phyloP scores from a whole-genome alignment of 92 coral and sea anemone genomes.

The Umimayanthus chanpuru region DNA sequence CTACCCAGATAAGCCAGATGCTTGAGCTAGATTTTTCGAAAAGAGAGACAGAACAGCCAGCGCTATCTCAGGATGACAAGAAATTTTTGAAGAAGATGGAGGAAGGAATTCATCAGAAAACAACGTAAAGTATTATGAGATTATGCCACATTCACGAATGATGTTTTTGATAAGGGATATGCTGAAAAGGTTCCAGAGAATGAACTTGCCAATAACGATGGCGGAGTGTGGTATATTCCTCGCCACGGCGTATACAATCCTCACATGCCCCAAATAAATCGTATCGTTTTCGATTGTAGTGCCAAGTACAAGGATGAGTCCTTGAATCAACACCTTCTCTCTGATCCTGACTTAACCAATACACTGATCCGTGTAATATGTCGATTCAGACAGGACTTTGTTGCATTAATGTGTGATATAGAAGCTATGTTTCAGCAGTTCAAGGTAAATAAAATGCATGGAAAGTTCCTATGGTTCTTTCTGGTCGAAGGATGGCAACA shows the following conservation, averaged over 20 bases:
- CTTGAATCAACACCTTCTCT: constrained; percentile 43
- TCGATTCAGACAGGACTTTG: constrained; percentile 36
- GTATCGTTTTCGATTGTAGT: too few species aligned
- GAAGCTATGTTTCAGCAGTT: too few species aligned
- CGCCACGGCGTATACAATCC: constrained; percentile 63
- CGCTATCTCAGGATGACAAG: too few species aligned
- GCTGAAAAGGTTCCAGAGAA: too few species aligned
- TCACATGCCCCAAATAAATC: constrained; percentile 41
- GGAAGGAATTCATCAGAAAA: too few species aligned
- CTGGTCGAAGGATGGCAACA: too few species aligned
- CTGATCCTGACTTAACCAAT: constrained; percentile 50
- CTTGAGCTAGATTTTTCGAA: too few species aligned
- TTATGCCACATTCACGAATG: constrained; percentile 45
- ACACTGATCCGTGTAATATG: constrained; percentile 50
- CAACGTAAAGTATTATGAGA: constrained; percentile 38
- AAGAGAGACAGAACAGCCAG: too few species aligned
- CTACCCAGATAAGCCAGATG: too few species aligned
- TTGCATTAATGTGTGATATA: too few species aligned
- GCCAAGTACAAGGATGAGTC: constrained; percentile 42
- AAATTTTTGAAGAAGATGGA: too few species aligned
- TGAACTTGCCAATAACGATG: constrained; percentile 16
- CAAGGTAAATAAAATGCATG: background rate
- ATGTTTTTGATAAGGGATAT: too few species aligned
- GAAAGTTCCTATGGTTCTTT: constrained; percentile 36
- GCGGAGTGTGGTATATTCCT: constrained; percentile 55